Base-by-base conservation (phyloP, 1,140 invertebrate species). In the Drosophila nikananu region DNA sequence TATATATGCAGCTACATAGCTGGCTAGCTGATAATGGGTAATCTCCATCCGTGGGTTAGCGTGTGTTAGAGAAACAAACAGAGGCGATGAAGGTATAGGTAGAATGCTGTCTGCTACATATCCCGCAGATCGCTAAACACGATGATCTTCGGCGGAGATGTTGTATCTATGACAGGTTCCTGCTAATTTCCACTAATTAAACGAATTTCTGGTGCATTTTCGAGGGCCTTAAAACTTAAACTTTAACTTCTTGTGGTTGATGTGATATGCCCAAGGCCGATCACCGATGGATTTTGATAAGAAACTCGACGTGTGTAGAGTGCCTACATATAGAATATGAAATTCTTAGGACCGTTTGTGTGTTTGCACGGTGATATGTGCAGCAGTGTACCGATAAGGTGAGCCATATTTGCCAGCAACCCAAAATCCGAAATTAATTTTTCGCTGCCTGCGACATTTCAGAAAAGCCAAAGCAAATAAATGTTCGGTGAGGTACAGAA, bases 391-490 rank as follows among this genome's bases (percentile, higher is more conserved):
- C 67, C 70, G 71, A 74, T 74, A 74, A 74, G 71, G 68, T 73
- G 55, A n/a, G 30, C 55, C 67, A 61, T 67, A 67, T 62, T 67
- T 67, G 57, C 64, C 42, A 67, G 58, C 64, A 52, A 60, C 39
- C 61, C 32, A 68, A 72, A 80, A 73, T 86, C 57, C 81, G 57
- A 84, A 86, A 86, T 70, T 41, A 66, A 83, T 83, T 83, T 79
- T 80, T 59, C 62, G 65, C 58, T 83, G 68, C 66, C 81, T 83
- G 81, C 81, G 81, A 83, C 81, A 83, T 68, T 76, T 74, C 39
- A 63, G 30, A 73, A 75, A 86, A 82, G 76, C 83, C 83, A 86
- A 82, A 86, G 83, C 80, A 86, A 86, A 86, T 79, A 86, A 42
- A 23, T 73, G 61, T 61, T 73, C 30, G 30, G 41, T 37, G 62